Percentiles rank a stretch among this genome's conserved stretches.
Evolutionary conservation across 2,888 invertebrate genomes (phyloP).

Genomic region (Apamea sordens): DNA sequence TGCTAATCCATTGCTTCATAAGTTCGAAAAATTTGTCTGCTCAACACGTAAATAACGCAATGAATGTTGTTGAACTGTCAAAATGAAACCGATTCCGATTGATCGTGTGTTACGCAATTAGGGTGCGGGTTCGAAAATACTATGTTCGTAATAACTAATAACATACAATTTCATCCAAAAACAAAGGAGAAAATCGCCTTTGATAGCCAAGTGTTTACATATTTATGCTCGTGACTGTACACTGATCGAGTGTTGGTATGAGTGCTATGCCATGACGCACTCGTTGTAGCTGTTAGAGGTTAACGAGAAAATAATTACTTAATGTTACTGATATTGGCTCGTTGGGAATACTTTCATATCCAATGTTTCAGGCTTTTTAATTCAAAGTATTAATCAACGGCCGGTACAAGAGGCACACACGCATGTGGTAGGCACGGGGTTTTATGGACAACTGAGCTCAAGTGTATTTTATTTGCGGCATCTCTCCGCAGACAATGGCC

Average conservation of each 20-base stretch:
- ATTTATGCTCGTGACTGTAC: too few relatives aligned
- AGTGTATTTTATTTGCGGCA: background rate
- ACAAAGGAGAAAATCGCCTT: too few relatives aligned
- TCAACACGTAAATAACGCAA: too few relatives aligned
- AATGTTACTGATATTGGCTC: background rate
- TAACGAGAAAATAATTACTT: conserved; percentile 43
- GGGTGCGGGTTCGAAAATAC: too few relatives aligned
- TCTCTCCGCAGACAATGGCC: background rate
- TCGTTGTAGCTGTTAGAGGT: background rate
- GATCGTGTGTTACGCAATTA: too few relatives aligned
- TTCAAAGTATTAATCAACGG: background rate
- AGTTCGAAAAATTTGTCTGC: too few relatives aligned
- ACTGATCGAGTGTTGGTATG: background rate
- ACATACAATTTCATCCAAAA: too few relatives aligned
- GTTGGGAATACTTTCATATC: conserved; percentile 16
- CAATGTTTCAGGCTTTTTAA: background rate
- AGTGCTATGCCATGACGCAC: conserved; percentile 21
- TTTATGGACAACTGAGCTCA: background rate
- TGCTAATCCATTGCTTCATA: too few relatives aligned
- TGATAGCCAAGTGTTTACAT: too few relatives aligned
- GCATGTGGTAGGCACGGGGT: background rate
- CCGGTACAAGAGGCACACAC: background rate
- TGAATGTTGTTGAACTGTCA: too few relatives aligned
- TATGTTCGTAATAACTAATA: too few relatives aligned
- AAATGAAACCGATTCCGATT: too few relatives aligned